Evolutionary conservation across 2,113 vertebrate species (phyloP), one percentile per base, ranked within the genome.

Genomic region (Channa maculata): DNA sequence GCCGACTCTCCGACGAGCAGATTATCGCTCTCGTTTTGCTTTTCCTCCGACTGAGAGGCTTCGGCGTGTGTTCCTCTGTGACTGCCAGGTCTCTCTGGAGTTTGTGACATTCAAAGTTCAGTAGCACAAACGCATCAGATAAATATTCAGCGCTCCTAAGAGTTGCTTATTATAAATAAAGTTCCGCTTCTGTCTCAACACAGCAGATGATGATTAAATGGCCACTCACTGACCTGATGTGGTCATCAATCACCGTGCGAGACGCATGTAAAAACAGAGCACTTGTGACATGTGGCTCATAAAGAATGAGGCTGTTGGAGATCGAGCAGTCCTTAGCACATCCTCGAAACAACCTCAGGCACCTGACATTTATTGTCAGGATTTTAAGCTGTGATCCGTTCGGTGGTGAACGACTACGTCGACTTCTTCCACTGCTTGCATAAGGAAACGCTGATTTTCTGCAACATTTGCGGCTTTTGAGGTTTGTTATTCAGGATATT

Each of bases 91-190:
- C 76, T 80, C 61, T 49, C 8, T 3, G 62, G 65, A 73, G 65
- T 53, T 44, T 24, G 15, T 83, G 72, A 86, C 68, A 73, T 74
- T 78, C 43, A 80, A n/a, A 63, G 41, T 51, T 73, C 63, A 68
- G 64, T 4, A 36, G 67, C 33, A 59, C 15, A 65, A 61, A 65
- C 1, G 7, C 43, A 45, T 49, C 53, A 46, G 44, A 73, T 82
- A 59, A 61, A 79, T 38, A 71, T 74, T 55, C 52, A 55, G 12
- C 3, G 1, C n/a, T 60, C 13, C 24, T 5, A n/a, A n/a, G 54
- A 71, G 43, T 1, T 3, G 15, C 62, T 71, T 61, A 24, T 79
- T 52, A 55, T 45, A 46, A 76, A 76, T n/a, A 11, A 54, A 50
- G 9, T 4, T 2, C 8, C 39, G 57, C 44, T 44, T n/a, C 5